These are phyloP conservation scores for Trogon melanurus DNA, from an alignment of 2,113 vertebrate species.

Conservation along the genomic window DNA sequence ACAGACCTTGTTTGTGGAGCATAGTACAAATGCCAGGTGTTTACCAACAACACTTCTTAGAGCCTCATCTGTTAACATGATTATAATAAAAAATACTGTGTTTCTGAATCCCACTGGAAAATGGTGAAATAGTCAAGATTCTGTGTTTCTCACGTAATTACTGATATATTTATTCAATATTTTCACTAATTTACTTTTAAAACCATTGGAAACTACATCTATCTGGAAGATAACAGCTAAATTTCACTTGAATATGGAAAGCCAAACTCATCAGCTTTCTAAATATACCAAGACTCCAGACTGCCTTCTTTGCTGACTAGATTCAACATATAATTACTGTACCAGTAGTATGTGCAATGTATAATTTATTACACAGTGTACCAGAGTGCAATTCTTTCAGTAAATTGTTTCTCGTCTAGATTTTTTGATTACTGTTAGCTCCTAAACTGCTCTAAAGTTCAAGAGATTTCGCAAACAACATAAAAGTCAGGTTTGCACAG, in stretches of 20 bases:
- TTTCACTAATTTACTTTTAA: not conserved
- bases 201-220: not conserved
- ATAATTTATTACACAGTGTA: not conserved
- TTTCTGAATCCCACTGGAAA: not conserved
- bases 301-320: not conserved
- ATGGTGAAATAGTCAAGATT: not conserved
- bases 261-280: not conserved
- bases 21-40: not conserved
- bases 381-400: not conserved
- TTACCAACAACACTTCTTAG: not conserved
- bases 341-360: not conserved
- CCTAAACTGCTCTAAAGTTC: not conserved
- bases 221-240: not conserved
- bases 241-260: not conserved
- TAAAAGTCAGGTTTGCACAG: not conserved
- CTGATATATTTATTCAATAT: not conserved
- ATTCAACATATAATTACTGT: not conserved
- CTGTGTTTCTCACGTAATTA: not conserved
- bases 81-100: not conserved
- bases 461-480: not conserved
- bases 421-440: not conserved
- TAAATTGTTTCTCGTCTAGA: not conserved
- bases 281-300: not conserved
- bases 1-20: not conserved
- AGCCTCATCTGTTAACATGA: not conserved